Evolutionary conservation across 2,113 vertebrate species (phyloP).

Genomic region (Chrysemys picta): DNA sequence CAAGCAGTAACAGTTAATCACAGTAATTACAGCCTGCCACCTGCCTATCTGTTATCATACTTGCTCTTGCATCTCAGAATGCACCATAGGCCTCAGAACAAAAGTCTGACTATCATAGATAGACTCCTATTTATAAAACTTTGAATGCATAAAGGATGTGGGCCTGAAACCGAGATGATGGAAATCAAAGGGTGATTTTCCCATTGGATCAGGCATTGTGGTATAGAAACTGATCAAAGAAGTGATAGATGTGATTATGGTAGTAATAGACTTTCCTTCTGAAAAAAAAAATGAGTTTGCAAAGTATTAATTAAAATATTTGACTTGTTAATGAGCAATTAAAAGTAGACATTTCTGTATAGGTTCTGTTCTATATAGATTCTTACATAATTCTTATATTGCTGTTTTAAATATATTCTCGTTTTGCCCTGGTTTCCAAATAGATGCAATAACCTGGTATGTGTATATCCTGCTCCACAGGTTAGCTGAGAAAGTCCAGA

Average conservation of each 20-base stretch:
- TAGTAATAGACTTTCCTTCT: background rate
- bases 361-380: background rate
- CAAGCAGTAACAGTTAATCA: slow-evolving; percentile 13
- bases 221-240: slow-evolving; percentile 44
- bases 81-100: background rate
- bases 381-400: background rate
- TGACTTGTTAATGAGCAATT: slow-evolving; percentile 47
- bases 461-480: background rate
- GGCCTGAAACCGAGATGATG: background rate
- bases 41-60: slow-evolving; percentile 22
- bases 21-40: slow-evolving; percentile 43
- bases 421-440: background rate
- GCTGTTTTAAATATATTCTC: background rate
- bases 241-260: slow-evolving; percentile 32
- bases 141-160: background rate
- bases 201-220: slow-evolving; percentile 35
- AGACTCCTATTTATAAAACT: background rate
- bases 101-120: slow-evolving; percentile 41
- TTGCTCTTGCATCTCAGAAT: background rate
- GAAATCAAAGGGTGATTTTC: slow-evolving; percentile 31
- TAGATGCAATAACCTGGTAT: background rate
- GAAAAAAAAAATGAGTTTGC: slow-evolving; percentile 60
- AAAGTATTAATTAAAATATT: slow-evolving; percentile 57
- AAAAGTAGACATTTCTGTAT: background rate
- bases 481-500: accelerated